Percentiles rank a stretch among this genome's conserved stretches.
These are phyloP conservation scores for Coremacera marginata DNA, from an alignment of 2,888 invertebrate species.

Conservation along the genomic window DNA sequence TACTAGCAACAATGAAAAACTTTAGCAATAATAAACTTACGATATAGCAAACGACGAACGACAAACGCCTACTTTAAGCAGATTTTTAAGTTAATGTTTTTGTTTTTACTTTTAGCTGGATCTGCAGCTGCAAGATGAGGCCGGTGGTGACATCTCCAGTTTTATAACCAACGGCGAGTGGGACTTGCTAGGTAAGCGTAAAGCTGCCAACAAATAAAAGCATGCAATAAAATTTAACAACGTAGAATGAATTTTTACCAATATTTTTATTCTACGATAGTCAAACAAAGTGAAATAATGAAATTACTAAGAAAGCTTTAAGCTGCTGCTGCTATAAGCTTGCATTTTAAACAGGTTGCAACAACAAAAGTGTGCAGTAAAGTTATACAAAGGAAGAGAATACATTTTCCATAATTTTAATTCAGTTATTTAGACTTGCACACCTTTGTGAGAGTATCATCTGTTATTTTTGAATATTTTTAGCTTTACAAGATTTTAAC, in stretches of 20 bases:
- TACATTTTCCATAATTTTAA: too few species aligned
- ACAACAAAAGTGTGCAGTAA: too few species aligned
- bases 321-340: too few species aligned
- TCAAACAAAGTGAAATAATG: not conserved
- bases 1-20: not conserved
- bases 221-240: not conserved
- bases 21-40: not conserved
- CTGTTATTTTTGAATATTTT: too few species aligned
- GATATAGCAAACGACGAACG: not conserved
- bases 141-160: conserved; percentile 94
- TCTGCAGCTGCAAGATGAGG: conserved; percentile 91
- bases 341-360: too few species aligned
- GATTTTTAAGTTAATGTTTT: not conserved
- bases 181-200: conserved; percentile 91
- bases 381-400: too few species aligned
- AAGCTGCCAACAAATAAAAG: not conserved
- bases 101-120: conserved; percentile 80
- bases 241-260: not conserved
- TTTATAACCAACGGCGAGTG: conserved; percentile 99
- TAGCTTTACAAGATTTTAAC: too few species aligned
- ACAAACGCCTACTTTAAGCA: not conserved
- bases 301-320: not conserved
- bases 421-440: too few species aligned
- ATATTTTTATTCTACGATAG: not conserved
- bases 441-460: too few species aligned